phyloP scores from a whole-genome alignment of 2,888 invertebrate genomes.

The Harpalus rufipes region DNA sequence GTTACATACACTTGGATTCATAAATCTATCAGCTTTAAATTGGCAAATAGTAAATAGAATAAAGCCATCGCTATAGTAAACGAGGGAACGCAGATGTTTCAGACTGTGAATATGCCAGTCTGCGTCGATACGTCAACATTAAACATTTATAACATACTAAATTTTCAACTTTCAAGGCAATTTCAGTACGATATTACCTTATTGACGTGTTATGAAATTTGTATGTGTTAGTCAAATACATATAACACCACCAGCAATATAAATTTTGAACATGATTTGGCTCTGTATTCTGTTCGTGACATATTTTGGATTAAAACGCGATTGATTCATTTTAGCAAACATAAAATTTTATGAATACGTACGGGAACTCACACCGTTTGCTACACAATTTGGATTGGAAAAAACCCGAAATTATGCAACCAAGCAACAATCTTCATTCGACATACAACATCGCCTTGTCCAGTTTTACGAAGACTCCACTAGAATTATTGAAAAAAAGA shows the following conservation, averaged over 20 bases:
- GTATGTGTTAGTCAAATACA: too few species aligned
- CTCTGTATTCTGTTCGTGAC: too few species aligned
- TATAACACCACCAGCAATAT: background rate
- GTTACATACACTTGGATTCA: background rate
- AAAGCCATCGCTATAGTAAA: slow-evolving; percentile 39
- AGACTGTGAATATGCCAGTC: background rate
- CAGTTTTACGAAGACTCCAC: too few species aligned
- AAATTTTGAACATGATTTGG: background rate
- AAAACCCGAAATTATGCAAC: too few species aligned
- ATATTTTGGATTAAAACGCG: too few species aligned
- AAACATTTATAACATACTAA: background rate
- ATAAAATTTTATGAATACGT: too few species aligned
- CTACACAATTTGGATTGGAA: too few species aligned
- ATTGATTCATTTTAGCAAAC: too few species aligned
- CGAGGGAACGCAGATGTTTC: slow-evolving; percentile 22
- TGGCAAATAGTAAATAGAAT: slow-evolving; percentile 35
- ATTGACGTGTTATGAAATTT: background rate
- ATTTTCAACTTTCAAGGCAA: slow-evolving; percentile 2
- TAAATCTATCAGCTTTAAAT: slow-evolving; percentile 28
- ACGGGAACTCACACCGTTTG: too few species aligned
- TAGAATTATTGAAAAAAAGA: too few species aligned
- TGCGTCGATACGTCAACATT: background rate
- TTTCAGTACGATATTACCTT: background rate
- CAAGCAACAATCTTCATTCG: too few species aligned
- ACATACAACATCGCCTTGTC: too few species aligned